These are phyloP conservation scores for Proteles cristata DNA, from an alignment of 2,113 vertebrate genomes.

Conservation along the genomic window DNA sequence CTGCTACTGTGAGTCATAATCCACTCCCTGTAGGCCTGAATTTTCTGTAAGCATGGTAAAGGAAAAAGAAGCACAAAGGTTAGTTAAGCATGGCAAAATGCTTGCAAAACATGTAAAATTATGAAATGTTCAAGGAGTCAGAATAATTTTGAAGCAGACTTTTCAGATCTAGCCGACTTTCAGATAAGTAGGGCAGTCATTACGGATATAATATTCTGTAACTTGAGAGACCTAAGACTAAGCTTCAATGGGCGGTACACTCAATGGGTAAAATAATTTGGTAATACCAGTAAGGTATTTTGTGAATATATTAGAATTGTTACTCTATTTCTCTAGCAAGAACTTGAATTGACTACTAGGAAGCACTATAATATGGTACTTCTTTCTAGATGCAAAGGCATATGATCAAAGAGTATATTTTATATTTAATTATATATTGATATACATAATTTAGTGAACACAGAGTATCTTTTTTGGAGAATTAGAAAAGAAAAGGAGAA, in stretches of 20 bases:
- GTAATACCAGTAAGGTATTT: constrained; percentile 5
- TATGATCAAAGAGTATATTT: neutral
- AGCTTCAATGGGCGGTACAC: neutral
- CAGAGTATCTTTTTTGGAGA: constrained; percentile 18
- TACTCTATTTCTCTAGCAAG: constrained; percentile 16
- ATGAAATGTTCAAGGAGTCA: constrained; percentile 67
- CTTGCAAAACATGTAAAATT: constrained; percentile 76
- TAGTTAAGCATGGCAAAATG: constrained; percentile 76
- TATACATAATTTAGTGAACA: constrained; percentile 30
- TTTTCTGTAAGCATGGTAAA: constrained; percentile 94
- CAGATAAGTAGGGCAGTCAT: neutral
- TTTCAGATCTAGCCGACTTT: constrained; percentile 9
- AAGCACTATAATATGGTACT: neutral
- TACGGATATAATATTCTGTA: constrained; percentile 34
- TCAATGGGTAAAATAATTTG: constrained; percentile 25
- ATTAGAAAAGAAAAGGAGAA: constrained; percentile 41
- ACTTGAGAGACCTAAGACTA: constrained; percentile 17
- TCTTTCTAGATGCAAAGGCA: neutral
- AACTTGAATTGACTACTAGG: constrained; percentile 37
- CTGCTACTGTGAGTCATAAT: constrained; percentile 89
- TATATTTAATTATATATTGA: constrained; percentile 38
- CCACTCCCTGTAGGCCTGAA: constrained; percentile 89
- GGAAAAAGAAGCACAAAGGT: constrained; percentile 87
- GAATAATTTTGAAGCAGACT: constrained; percentile 1
- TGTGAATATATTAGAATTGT: constrained; percentile 25